Evolutionary conservation across 2,888 invertebrate genomes (phyloP), one percentile per base, ranked within the genome.

Genomic region (Drosophila eohydei): DNA sequence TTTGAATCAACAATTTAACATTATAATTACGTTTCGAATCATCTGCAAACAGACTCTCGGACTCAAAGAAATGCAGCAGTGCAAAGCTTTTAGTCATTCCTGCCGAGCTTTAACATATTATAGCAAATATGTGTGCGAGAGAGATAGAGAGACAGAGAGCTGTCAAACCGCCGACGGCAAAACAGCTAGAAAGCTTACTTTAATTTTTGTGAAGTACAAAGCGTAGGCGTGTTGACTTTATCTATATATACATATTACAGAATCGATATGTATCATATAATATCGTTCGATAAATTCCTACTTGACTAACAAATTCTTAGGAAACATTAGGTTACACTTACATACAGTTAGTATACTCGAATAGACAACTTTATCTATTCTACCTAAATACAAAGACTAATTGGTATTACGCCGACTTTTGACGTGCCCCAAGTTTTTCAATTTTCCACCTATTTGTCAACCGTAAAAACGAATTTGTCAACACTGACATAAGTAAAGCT

Each of bases 11-110:
- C 81, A 81, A 81, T 79, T 84, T 84, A 86, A 88, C 87, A 87
- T 86, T 84, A 86, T 88, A 88, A 86, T 86, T 86, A 86, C 82
- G 79, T 70, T 86, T 88, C 82, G 81, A 88, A 86, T 86, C 71
- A 86, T 86, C 73, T 76, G 79, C 84, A 86, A 86, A 86, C 81
- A 81, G 44, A 73, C 28, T 9, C 16, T 51, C 55, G 21, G 48
- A 57, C 56, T 16, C 48, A n/a, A 66, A 64, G 58, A 71, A 78
- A 71, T 78, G 77, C 77, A 78, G 46, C 61, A 67, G 74, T 52
- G 52, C 66, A 60, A 74, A 78, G 71, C 74, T 77, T 78, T 74
- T 63, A 78, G 61, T 52, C 66, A 61, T 68, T 48, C 32, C 14
- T 21, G 2, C 28, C 30, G 30, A 50, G 48, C 38, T 38, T 55